These are phyloP conservation scores for Callimorpha dominula DNA, from an alignment of 2,888 invertebrate genomes.

Conservation along the genomic window DNA sequence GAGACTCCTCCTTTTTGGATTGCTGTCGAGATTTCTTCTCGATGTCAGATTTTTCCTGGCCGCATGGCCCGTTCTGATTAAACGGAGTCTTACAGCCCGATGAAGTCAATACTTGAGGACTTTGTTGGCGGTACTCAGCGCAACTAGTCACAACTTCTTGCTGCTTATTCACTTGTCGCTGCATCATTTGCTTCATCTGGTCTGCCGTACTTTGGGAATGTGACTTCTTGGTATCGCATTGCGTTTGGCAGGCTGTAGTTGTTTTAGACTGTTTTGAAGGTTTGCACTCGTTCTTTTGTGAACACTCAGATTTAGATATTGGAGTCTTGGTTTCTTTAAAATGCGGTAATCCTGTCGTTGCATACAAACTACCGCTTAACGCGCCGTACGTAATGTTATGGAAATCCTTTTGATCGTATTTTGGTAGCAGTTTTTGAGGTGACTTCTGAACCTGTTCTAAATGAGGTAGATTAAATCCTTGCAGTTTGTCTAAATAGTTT, in stretches of 20 bases:
- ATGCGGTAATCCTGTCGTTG: conserved; percentile 75
- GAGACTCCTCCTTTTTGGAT: conserved; percentile 77
- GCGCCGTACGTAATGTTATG: conserved; percentile 82
- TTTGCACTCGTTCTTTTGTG: conserved; percentile 79
- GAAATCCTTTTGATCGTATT: conserved; percentile 82
- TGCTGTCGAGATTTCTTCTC: conserved; percentile 79
- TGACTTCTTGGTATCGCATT: conserved; percentile 78
- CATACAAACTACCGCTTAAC: conserved; percentile 75
- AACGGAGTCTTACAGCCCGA: conserved; percentile 74
- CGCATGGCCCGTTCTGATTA: conserved; percentile 76
- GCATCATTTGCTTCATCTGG: conserved; percentile 82
- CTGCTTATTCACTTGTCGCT: conserved; percentile 73
- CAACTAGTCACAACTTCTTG: conserved; percentile 74
- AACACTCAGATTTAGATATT: conserved; percentile 75
- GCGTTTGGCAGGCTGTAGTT: conserved; percentile 80
- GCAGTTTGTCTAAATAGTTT: conserved; percentile 87
- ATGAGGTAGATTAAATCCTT: conserved; percentile 87
- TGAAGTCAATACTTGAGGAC: conserved; percentile 74
- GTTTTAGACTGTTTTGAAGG: conserved; percentile 80
- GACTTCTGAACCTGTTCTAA: conserved; percentile 87
- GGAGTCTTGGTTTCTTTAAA: conserved; percentile 80
- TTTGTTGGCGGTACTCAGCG: conserved; percentile 77
- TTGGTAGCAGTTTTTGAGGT: conserved; percentile 86
- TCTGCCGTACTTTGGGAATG: conserved; percentile 67
- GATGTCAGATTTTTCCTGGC: conserved; percentile 74